Evolutionary conservation across 2,888 invertebrate genomes (phyloP).

Genomic region (Halictus quadricinctus): DNA sequence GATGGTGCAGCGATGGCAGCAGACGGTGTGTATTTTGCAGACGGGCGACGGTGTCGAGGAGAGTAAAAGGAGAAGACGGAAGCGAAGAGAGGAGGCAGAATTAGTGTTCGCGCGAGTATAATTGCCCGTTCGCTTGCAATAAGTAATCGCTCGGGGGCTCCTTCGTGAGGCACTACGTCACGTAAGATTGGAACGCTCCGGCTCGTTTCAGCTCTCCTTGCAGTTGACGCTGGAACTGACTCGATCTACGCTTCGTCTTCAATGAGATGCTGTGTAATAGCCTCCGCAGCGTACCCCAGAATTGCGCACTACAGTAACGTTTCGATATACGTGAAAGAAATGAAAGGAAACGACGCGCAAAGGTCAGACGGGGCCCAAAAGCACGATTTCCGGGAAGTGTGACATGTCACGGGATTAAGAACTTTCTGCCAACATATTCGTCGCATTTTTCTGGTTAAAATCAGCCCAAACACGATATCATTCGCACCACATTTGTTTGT

Average conservation of each 20-base stretch:
- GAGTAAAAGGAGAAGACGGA: conserved; percentile 38
- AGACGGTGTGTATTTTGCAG: conserved; percentile 32
- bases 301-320: not conserved
- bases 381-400: not conserved
- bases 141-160: conserved; percentile 64
- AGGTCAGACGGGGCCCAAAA: not conserved
- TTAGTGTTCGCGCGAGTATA: conserved; percentile 58
- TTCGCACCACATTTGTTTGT: too few relatives aligned
- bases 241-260: not conserved
- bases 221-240: conserved; percentile 19
- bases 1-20: conserved; percentile 20
- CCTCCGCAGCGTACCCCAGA: not conserved
- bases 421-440: not conserved
- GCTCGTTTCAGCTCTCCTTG: conserved; percentile 16
- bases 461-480: too few relatives aligned
- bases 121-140: conserved; percentile 64
- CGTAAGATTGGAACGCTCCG: conserved; percentile 36
- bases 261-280: not conserved
- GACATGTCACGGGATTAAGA: not conserved
- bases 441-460: not conserved
- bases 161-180: conserved; percentile 34
- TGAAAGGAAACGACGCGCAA: not conserved
- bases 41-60: conserved; percentile 32
- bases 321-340: not conserved
- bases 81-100: conserved; percentile 21